Evolutionary conservation across 2,113 vertebrate species (phyloP), one percentile per base, ranked within the genome.

Genomic region (Ursus arctos): DNA sequence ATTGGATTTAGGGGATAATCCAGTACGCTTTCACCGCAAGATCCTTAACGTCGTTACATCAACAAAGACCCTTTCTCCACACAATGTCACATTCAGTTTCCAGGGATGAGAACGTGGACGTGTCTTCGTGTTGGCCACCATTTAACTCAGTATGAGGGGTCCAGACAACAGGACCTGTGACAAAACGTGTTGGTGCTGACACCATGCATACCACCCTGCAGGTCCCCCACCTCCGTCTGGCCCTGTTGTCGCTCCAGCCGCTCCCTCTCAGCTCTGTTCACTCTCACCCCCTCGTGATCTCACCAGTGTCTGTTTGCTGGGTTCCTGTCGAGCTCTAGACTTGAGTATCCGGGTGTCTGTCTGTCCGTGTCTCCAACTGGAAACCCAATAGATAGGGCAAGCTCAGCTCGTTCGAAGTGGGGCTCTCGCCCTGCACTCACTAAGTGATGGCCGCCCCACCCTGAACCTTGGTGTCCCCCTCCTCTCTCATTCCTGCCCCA

Each of bases 171-270:
- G 91, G 26, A 31, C 7, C 22, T 7, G 16, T 0, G 0, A 12
- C 1, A 7, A 51, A 53, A 12, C 12, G 4, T 0, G 89, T 0
- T 4, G 21, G 24, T 1, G 16, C 10, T 26, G 19, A 31, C 47
- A 40, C 7, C 2, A 2, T 33, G 47, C 6, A 5, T 8, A 18
- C 26, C 7, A 1, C 28, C 26, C 16, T 47, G 28, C 0, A 9
- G 47, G 72, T 76, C 26, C 14, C 43, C 72, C 13, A 24, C 8
- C 76, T 21, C 47, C 1, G 6, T 51, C 47, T 2, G 4, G 28
- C 33, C 49, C 16, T 79, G 28, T 53, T 8, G 4, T 19, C 76
- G 21, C 28, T 40, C 28, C 31, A 53, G 49, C 31, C 2, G 0
- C 76, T 31, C 28, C 28, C 16, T 79, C 72, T 74, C 40, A 5